Evolutionary conservation across 2,113 vertebrate species (phyloP), one percentile per base, ranked within the genome.

Genomic region (Penelope pileata): DNA sequence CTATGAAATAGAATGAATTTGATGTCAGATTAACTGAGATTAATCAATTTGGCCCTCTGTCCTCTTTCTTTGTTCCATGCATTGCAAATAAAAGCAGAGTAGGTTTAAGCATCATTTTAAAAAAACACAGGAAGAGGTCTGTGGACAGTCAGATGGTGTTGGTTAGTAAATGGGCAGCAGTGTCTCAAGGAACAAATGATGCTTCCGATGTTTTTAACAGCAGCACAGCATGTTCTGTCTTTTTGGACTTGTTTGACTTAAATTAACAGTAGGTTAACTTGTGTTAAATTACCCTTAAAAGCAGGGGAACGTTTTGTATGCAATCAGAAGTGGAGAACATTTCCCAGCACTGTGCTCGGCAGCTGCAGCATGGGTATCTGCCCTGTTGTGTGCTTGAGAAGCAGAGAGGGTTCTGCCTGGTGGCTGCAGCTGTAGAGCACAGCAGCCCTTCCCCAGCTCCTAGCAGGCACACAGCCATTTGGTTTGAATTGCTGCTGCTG

Each of bases 251-350:
- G 70, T 91, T 95, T 93, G 84, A 92, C 88, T 94, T 96, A 92
- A 93, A 95, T 95, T 94, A 94, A 88, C 4, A 1, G 24, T 73
- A 47, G 29, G 86, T 95, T 95, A 92, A 94, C 60, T 75, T 42
- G 78, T 86, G 86, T 85, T 95, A 95, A 96, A 94, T 96, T 91
- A 66, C 54, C 92, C 89, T 95, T 93, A 90, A 90, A 96, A 91
- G 82, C 67, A 83, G 72, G 48, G 85, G 74, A 91, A 83, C 62
- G 16, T 63, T 88, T 76, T 80, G 64, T 81, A 7, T 77, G 29
- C 73, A 88, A 91, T 86, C 88, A 67, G 87, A 54, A 34, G 24
- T n/a, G 30, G 34, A 84, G 66, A 70, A 86, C 86, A 42, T 12
- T 36, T 94, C n/a, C 70, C 64, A 21, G 30, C 32, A 13, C 32